Conservation (phyloP, 2,113 vertebrate species). For the Lophochroa leadbeateri region DNA sequence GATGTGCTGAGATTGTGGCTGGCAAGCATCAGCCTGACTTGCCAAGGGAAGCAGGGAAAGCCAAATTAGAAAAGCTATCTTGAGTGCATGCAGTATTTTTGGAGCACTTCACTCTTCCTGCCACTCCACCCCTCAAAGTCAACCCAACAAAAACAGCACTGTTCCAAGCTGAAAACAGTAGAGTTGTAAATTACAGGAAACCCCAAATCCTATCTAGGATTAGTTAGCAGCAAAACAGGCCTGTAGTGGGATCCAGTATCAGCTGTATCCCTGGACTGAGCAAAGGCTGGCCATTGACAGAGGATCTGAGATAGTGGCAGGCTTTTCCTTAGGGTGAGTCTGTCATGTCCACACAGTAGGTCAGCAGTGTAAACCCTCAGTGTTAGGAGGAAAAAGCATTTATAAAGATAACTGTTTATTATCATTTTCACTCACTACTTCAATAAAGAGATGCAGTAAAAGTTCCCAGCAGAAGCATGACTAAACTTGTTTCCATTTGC, state of each 20-base stretch:
- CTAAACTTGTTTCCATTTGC: neutral
- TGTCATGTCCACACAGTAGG: neutral
- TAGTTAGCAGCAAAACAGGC: slow-evolving; percentile 27
- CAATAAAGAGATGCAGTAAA: neutral
- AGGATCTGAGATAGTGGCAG: neutral
- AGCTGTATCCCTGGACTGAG: neutral
- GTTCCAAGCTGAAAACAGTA: slow-evolving; percentile 39
- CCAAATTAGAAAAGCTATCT: slow-evolving; percentile 32
- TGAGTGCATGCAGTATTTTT: slow-evolving; percentile 35
- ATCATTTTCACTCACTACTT: neutral
- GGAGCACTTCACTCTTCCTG: slow-evolving; percentile 45
- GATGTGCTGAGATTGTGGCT: neutral
- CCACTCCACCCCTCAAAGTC: slow-evolving; percentile 50
- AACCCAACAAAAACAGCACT: slow-evolving; percentile 54
- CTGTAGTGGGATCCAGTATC: neutral
- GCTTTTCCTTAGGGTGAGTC: neutral
- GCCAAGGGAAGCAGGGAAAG: slow-evolving; percentile 36
- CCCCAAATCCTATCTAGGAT: slow-evolving; percentile 34
- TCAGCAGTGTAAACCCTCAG: neutral
- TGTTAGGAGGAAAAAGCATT: neutral
- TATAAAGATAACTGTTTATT: neutral
- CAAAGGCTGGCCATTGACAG: neutral
- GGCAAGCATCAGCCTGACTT: neutral
- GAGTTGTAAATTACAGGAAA: slow-evolving; percentile 56
- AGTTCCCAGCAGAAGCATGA: neutral